Base-by-base conservation (phyloP, 92 coral and sea anemone genomes). In the Micromussa lordhowensis region DNA sequence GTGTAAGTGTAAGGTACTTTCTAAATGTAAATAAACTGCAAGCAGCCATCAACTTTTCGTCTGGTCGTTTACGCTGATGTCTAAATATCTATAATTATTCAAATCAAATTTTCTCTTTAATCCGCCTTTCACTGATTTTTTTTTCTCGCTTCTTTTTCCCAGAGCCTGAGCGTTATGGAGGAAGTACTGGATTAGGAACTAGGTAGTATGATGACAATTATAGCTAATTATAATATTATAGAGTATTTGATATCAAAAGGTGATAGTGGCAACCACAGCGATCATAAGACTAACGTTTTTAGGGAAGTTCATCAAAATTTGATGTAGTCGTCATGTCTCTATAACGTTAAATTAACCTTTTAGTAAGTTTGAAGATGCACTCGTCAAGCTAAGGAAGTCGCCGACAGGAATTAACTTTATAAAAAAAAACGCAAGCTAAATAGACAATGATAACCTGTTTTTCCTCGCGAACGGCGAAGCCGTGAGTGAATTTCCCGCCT, bases 101-200 rank as follows among this genome's bases (percentile, higher is more conserved):
- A n/a, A n/a, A n/a, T n/a, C n/a, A n/a, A n/a, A n/a, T n/a, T n/a
- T n/a, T n/a, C n/a, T n/a, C n/a, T n/a, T n/a, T n/a, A n/a, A n/a
- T n/a, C n/a, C n/a, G n/a, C n/a, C n/a, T n/a, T n/a, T n/a, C n/a
- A n/a, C n/a, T n/a, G n/a, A n/a, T n/a, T n/a, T n/a, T n/a, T n/a
- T n/a, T n/a, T n/a, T n/a, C n/a, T n/a, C n/a, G n/a, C n/a, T n/a
- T n/a, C n/a, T n/a, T n/a, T n/a, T n/a, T n/a, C n/a, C n/a, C n/a
- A n/a, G n/a, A n/a, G n/a, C n/a, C n/a, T n/a, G n/a, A n/a, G n/a
- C n/a, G n/a, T n/a, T n/a, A n/a, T 11, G 34, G 3, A 31, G 71
- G 71, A 66, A 66, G 34, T 66, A 66, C 34, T 15, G 71, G 71
- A 66, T 66, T 66, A 66, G 71, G 71, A 26, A 66, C 71, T 66